Conservation (phyloP, 2,113 vertebrate genomes). For the Platichthys flesus region DNA sequence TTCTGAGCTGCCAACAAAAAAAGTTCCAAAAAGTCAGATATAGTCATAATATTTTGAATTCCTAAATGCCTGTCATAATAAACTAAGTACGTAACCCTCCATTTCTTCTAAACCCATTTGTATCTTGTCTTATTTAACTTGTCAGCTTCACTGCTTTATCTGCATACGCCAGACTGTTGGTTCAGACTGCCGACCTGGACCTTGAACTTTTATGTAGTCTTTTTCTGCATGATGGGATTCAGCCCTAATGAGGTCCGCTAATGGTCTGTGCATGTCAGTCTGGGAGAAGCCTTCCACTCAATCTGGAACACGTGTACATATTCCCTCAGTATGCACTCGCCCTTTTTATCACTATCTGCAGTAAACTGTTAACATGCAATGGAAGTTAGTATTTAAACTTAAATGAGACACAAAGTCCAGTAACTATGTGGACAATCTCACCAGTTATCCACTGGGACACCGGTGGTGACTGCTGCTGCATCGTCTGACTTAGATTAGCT, state of each 20-base stretch:
- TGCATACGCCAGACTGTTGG: constrained; percentile 21
- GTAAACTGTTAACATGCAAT: not conserved
- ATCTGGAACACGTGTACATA: constrained; percentile 44
- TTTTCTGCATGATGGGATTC: constrained; percentile 41
- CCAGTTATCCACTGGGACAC: not conserved
- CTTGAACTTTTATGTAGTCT: constrained; percentile 34
- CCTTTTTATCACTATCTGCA: constrained; percentile 5
- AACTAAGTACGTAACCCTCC: not conserved
- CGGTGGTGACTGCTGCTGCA: constrained; percentile 4
- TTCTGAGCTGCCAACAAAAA: not conserved
- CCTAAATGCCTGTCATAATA: not conserved
- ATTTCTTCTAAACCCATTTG: constrained; percentile 2
- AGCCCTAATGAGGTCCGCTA: constrained; percentile 67
- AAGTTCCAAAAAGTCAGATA: not conserved
- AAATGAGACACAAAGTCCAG: not conserved
- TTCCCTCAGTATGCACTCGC: constrained; percentile 11
- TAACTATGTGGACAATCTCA: too few relatives aligned
- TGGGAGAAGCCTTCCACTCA: constrained; percentile 30
- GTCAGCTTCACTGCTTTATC: constrained; percentile 34
- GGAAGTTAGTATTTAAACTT: not conserved
- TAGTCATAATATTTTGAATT: not conserved
- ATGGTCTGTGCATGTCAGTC: constrained; percentile 58
- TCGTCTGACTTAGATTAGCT: not conserved
- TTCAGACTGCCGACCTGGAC: constrained; percentile 51
- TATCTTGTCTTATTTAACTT: not conserved